Base-by-base conservation (phyloP, 2,888 invertebrate species). In the Gerris lacustris region DNA sequence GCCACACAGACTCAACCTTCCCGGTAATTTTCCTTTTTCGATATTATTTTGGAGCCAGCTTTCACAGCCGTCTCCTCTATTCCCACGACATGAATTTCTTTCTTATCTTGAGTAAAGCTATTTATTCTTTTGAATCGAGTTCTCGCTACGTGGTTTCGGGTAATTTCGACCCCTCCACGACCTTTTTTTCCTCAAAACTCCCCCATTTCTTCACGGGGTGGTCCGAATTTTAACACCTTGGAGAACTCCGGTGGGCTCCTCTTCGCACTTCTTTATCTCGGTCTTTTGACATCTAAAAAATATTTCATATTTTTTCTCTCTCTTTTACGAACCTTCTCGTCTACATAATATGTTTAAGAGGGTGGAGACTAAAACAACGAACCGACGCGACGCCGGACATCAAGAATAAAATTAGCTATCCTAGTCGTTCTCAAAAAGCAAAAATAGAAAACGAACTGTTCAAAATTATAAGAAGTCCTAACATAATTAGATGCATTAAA, bases 21-120 rank as follows among this genome's bases (percentile, higher is more conserved):
- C 55, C 55, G 55, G 55, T 55, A 55, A 55, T 55, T 55, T 55
- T 55, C 55, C 55, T 55, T 15, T 55, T 15, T 55, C 55, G 15
- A 55, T 55, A 55, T 55, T 55, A 55, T 55, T 55, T 55, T 15
- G 55, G 11, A 11, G 15, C 11, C 9, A 9, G 55, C 55, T 55
- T 55, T 55, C 55, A 55, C 55, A 55, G 15, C 55, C 55, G 55
- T 55, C 55, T 55, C 55, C 15, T 15, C 55, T 55, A 55, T 55
- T 55, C 55, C 55, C 55, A 55, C 55, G 55, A 55, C 55, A 55
- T 55, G 55, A 55, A 55, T 55, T 55, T 55, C 55, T 55, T 55
- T 55, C 55, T 55, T 55, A 55, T 55, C 55, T 55, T 15, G 55
- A 55, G 55, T 55, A 9, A 15, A 15, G 55, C 55, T 55, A 55